Evolutionary conservation across 2,888 invertebrate genomes (phyloP).

Genomic region (Onchidella celtica): DNA sequence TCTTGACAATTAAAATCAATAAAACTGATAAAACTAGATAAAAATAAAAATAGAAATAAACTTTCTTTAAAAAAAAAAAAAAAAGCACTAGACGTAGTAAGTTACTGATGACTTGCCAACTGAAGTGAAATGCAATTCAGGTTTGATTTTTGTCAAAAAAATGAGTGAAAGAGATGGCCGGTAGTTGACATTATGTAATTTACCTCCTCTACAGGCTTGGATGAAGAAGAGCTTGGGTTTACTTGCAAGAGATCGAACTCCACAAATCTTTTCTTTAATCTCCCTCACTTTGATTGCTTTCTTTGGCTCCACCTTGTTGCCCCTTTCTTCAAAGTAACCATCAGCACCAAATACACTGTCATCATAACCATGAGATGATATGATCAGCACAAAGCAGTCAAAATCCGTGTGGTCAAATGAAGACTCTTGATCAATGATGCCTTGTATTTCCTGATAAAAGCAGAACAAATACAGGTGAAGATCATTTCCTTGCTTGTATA

Average conservation of each 20-base stretch:
- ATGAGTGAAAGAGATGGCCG: too few species aligned
- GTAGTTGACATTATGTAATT: too few species aligned
- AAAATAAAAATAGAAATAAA: too few species aligned
- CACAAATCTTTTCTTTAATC: neutral
- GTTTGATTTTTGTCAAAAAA: too few species aligned
- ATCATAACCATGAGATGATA: neutral
- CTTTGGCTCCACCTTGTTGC: neutral
- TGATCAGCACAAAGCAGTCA: neutral
- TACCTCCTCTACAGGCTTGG: neutral
- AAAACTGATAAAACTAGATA: too few species aligned
- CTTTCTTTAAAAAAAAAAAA: too few species aligned
- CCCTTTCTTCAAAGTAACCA: neutral
- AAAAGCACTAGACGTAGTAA: too few species aligned
- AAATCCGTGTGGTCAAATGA: neutral
- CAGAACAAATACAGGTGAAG: neutral
- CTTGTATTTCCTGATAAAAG: neutral
- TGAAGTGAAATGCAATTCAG: too few species aligned
- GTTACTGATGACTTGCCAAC: too few species aligned
- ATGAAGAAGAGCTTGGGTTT: slow-evolving; percentile 12
- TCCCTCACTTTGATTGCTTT: neutral
- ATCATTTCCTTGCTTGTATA: neutral
- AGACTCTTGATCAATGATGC: neutral
- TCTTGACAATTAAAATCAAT: too few species aligned
- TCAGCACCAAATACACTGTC: neutral
- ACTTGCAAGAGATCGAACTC: neutral